Evolutionary conservation across 2,113 vertebrate species (phyloP), one percentile per base, ranked within the genome.

Genomic region (Ictalurus furcatus): DNA sequence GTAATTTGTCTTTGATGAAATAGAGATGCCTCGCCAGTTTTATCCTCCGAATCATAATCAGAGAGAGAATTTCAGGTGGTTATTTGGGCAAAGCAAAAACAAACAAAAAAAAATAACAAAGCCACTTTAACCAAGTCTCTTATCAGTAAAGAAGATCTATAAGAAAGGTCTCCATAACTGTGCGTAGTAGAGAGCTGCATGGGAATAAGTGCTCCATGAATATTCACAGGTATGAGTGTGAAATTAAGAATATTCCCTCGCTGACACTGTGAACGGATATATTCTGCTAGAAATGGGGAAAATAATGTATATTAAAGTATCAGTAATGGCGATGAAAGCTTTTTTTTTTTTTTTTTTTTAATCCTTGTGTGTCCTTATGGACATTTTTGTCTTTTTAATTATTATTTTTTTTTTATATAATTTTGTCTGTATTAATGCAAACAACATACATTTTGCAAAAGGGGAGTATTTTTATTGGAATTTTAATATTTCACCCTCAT

Each of bases 1-100:
- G 94, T 95, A 94, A 95, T 96, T 95, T 95, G 94, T 95, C 95
- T 96, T 95, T 96, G 94, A 94, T 95, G 95, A 96, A 95, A 94
- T 94, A 94, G 94, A 93, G 82, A 85, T 92, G 91, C 94, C 94
- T 96, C 94, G 96, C 95, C 12, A 85, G 48, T 71, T 71, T 85
- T 23, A 6, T 23, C 16, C 19, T 37, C 37, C 21, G 19, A 34
- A 85, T 71, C 84, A 30, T 6, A 67, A 67, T 71, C n/a, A 21
- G 54, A 19, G 17, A 23, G 17, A 71, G 63, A 23, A 30, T 85
- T 67, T 67, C 59, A 48, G 11, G 63, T 69, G 23, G 40, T 69
- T 69, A n/a, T 30, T 73, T 69, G 0, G 9, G 14, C 13, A 69
- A 65, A n/a, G 28, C 17, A 82, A 83, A 65, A 28, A 44, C 21